phyloP scores from a whole-genome alignment of 2,888 invertebrate species.

The Ptilodon capucinus region DNA sequence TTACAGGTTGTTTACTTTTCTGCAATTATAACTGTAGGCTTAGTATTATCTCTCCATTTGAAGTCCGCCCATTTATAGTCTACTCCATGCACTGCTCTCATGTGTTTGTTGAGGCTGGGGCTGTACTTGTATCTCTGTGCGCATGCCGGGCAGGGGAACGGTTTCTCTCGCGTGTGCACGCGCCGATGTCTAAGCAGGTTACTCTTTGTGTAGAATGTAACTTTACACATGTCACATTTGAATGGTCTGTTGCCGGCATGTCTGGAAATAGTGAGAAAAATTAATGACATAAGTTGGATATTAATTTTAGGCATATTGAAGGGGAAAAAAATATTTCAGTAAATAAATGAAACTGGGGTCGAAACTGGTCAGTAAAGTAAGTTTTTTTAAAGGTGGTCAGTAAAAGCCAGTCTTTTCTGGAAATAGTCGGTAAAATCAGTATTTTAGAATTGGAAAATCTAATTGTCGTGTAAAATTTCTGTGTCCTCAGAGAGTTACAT shows the following conservation, averaged over 20 bases:
- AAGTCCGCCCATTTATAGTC: constrained; percentile 66
- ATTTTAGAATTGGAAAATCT: no score
- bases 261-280: constrained; percentile 43
- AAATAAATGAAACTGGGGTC: no score
- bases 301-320: no score
- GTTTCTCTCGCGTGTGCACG: constrained; percentile 71
- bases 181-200: constrained; percentile 64
- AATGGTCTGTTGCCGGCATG: constrained; percentile 68
- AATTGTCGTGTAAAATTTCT: no score
- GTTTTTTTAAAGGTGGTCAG: no score
- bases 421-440: no score
- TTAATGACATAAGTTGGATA: not conserved
- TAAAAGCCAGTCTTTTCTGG: no score
- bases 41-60: constrained; percentile 38
- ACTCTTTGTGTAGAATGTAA: constrained; percentile 61
- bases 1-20: constrained; percentile 9
- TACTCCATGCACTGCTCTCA: constrained; percentile 66
- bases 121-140: constrained; percentile 67
- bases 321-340: no score
- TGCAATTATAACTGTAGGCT: constrained; percentile 22
- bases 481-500: no score
- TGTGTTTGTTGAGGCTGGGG: constrained; percentile 73
- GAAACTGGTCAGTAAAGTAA: no score
- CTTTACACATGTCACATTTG: constrained; percentile 62
- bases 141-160: constrained; percentile 67